phyloP scores from a whole-genome alignment of 2,888 invertebrate species.

The Drosophila nigritarsus region DNA sequence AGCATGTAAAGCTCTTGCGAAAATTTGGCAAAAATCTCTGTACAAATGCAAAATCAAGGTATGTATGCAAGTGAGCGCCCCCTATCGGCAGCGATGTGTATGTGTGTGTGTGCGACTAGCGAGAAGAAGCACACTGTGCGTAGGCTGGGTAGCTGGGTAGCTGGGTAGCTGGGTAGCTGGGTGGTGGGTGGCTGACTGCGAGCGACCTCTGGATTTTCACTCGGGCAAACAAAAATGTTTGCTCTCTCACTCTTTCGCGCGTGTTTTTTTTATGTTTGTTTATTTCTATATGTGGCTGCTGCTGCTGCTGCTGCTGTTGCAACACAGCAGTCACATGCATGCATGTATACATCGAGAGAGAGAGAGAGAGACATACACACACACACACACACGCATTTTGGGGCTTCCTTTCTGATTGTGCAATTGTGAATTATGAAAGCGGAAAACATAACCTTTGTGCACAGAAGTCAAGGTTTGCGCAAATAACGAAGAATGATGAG shows the following conservation, averaged over 20 bases:
- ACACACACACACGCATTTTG: conserved; percentile 14
- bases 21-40: conserved; percentile 73
- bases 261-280: conserved; percentile 33
- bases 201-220: conserved; percentile 26
- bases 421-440: conserved; percentile 57
- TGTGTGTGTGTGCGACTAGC: conserved; percentile 3
- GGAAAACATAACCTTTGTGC: conserved; percentile 51
- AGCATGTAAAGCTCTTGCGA: conserved; percentile 71
- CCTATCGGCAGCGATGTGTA: conserved; percentile 5
- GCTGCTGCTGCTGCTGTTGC: conserved; percentile 9
- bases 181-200: background rate
- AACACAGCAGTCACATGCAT: background rate
- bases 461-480: conserved; percentile 48
- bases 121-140: conserved; percentile 19
- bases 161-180: background rate
- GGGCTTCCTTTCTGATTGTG: conserved; percentile 56
- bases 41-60: conserved; percentile 71
- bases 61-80: conserved; percentile 21
- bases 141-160: conserved; percentile 2
- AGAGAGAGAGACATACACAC: background rate
- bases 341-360: background rate
- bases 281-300: conserved; percentile 21
- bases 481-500: background rate
- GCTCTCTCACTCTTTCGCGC: conserved; percentile 27
- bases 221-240: conserved; percentile 30